These are phyloP conservation scores for Tetramorium parvispinum DNA, from an alignment of 1,140 invertebrate species.

Conservation along the genomic window DNA sequence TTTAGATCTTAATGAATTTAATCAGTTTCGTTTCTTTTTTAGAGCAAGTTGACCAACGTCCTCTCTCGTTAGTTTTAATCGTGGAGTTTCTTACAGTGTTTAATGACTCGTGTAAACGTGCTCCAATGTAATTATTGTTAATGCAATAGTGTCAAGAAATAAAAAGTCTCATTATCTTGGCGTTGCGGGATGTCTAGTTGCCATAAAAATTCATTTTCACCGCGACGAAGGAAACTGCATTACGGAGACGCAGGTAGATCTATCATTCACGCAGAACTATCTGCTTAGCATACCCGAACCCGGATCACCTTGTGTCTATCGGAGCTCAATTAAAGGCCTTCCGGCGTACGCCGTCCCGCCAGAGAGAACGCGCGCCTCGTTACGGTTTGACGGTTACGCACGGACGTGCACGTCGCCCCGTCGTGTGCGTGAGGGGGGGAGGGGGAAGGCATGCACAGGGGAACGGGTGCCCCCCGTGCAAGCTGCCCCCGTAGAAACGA, in stretches of 20 bases:
- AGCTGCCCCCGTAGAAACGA: slow-evolving; percentile 56
- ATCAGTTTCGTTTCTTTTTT: background rate
- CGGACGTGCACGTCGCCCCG: slow-evolving; percentile 48
- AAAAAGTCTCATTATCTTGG: background rate
- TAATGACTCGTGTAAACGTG: background rate
- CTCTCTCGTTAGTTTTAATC: background rate
- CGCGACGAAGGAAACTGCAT: background rate
- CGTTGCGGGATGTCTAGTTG: background rate
- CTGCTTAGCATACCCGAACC: slow-evolving; percentile 10
- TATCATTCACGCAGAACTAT: background rate
- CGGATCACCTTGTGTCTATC: slow-evolving; percentile 10
- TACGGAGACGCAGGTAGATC: background rate
- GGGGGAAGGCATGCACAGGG: slow-evolving; percentile 28
- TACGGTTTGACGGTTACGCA: slow-evolving; percentile 79
- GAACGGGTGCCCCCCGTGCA: background rate
- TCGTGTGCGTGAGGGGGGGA: slow-evolving; percentile 28
- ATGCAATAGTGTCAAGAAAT: background rate
- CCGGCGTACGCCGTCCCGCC: slow-evolving; percentile 8
- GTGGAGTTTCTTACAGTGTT: background rate
- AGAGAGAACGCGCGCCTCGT: slow-evolving; percentile 66
- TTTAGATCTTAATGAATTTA: background rate
- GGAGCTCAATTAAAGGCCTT: slow-evolving; percentile 40
- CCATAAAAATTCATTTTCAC: no score
- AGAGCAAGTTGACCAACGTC: background rate
- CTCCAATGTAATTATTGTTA: background rate